Conservation (phyloP, 2,888 invertebrate species). For the Sphaerophoria rueppellii region DNA sequence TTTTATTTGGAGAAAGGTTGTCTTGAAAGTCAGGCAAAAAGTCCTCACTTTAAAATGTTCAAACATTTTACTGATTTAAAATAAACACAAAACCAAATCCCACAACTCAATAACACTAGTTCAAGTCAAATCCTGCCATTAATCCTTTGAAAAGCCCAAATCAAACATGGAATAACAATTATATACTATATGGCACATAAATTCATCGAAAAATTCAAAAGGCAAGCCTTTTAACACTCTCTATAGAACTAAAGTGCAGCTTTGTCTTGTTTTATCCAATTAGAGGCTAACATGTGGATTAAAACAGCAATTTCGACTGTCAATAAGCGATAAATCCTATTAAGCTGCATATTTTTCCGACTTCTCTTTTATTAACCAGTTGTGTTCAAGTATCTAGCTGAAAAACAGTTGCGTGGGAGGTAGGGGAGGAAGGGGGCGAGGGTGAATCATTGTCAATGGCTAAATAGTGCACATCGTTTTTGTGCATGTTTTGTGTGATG, state of each 20-base stretch:
- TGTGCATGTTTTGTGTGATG: not conserved
- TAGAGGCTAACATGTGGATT: slow-evolving; percentile 45
- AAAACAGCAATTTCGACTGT: slow-evolving; percentile 44
- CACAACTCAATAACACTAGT: not conserved
- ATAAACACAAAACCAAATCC: not conserved
- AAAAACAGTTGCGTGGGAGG: no score
- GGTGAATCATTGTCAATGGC: slow-evolving; percentile 14
- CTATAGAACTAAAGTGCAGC: no score
- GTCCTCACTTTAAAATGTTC: not conserved
- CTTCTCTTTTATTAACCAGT: slow-evolving; percentile 26
- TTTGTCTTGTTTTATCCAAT: slow-evolving; percentile 27
- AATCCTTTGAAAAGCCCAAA: slow-evolving; percentile 9
- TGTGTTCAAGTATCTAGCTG: not conserved
- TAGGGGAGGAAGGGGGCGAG: no score
- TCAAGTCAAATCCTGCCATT: slow-evolving; percentile 1
- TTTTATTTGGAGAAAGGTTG: not conserved
- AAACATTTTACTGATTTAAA: not conserved
- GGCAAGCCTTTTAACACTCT: slow-evolving; percentile 1
- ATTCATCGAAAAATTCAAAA: not conserved
- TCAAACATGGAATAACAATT: slow-evolving; percentile 11
- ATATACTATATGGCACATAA: not conserved
- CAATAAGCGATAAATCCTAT: slow-evolving; percentile 48
- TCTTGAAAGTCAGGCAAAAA: not conserved
- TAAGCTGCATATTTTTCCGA: slow-evolving; percentile 28
- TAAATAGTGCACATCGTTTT: slow-evolving; percentile 4